Percentiles rank a stretch among this genome's conserved stretches.
These are phyloP conservation scores for Agrenia bidenticulata DNA, from an alignment of 2,888 invertebrate genomes.

Conservation along the genomic window DNA sequence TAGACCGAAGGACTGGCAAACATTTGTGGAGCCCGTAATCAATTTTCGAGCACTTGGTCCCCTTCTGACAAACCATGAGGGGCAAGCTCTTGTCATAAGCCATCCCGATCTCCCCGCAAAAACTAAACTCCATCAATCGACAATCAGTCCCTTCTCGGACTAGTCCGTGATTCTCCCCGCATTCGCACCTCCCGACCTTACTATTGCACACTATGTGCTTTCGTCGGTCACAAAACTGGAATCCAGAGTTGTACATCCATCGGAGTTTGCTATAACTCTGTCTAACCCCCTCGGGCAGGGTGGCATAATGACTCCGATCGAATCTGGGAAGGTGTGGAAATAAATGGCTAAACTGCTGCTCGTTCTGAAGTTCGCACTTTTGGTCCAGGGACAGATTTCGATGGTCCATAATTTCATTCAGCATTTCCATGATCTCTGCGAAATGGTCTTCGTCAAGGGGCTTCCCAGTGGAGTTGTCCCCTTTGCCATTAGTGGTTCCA, in stretches of 20 bases:
- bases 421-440: constrained; percentile 22
- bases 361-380: constrained; percentile 8
- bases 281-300: neutral
- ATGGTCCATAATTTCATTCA: constrained; percentile 17
- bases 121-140: constrained; percentile 15
- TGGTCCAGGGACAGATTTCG: constrained; percentile 3
- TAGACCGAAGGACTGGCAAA: neutral
- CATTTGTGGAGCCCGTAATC: constrained; percentile 20
- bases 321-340: constrained; percentile 19
- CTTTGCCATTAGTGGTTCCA: neutral
- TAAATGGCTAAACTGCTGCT: constrained; percentile 6
- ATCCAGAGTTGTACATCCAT: constrained; percentile 18
- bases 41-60: constrained; percentile 17
- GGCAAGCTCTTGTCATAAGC: neutral
- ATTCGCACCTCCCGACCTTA: constrained; percentile 10
- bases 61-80: constrained; percentile 8
- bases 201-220: constrained; percentile 15
- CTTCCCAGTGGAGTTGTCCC: constrained; percentile 1
- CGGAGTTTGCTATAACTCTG: constrained; percentile 7
- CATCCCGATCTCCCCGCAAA: constrained; percentile 13
- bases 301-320: neutral
- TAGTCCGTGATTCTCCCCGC: constrained; percentile 10
- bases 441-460: constrained; percentile 3
- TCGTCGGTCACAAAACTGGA: constrained; percentile 22
- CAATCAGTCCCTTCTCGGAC: constrained; percentile 24